These are phyloP conservation scores for Polyommatus icarus DNA, from an alignment of 2,888 invertebrate species.

Conservation along the genomic window DNA sequence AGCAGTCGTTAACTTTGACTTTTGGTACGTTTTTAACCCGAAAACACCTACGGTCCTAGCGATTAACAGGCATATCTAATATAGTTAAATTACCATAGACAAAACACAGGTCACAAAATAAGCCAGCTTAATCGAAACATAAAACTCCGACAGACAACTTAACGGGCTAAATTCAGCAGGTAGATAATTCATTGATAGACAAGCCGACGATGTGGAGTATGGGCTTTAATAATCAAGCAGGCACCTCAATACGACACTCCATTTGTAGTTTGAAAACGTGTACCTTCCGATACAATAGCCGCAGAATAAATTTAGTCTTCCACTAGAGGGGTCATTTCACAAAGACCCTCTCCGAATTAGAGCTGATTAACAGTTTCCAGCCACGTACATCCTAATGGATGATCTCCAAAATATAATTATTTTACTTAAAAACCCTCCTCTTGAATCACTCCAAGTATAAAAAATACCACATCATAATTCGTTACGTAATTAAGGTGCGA, in stretches of 20 bases:
- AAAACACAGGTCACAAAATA: background rate
- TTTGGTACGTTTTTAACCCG: too few relatives aligned
- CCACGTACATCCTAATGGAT: too few relatives aligned
- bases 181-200: slow-evolving; percentile 10
- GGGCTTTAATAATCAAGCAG: slow-evolving; percentile 10
- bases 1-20: too few relatives aligned
- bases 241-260: background rate
- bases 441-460: too few relatives aligned
- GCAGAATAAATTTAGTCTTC: background rate
- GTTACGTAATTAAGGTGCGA: too few relatives aligned
- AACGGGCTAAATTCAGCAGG: background rate
- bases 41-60: too few relatives aligned
- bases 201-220: background rate
- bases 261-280: slow-evolving; percentile 15
- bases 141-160: background rate
- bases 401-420: too few relatives aligned
- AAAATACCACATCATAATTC: too few relatives aligned
- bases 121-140: background rate
- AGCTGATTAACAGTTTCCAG: background rate
- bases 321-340: background rate
- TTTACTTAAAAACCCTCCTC: too few relatives aligned
- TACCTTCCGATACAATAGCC: background rate
- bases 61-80: too few relatives aligned
- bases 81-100: background rate
- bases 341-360: background rate